A percentile compares a stretch with the other conserved stretches of the same genome.
Conservation (phyloP, 2,888 invertebrate species). For the Melikaiella ostensackeni region DNA sequence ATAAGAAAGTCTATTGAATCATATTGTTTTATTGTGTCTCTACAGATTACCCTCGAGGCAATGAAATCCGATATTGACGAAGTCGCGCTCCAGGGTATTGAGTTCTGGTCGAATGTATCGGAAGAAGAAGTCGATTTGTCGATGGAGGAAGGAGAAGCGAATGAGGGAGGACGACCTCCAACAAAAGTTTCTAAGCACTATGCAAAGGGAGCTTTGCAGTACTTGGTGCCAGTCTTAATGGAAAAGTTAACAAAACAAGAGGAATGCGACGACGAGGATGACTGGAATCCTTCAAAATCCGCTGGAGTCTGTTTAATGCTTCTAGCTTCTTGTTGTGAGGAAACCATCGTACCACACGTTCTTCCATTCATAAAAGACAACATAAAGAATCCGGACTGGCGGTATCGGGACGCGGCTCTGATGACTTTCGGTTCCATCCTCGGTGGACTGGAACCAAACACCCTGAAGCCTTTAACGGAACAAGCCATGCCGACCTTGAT, state of each 20-base stretch:
- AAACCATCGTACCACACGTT: conserved; percentile 96
- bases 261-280: conserved; percentile 98
- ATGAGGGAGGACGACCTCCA: conserved; percentile 95
- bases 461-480: conserved; percentile 95
- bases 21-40: conserved; percentile 41
- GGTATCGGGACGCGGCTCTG: conserved; percentile 95
- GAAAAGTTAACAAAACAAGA: conserved; percentile 97
- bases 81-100: conserved; percentile 98
- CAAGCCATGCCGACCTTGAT: conserved; percentile 98
- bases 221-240: conserved; percentile 95
- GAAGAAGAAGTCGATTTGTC: conserved; percentile 99
- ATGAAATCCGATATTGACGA: conserved; percentile 99
- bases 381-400: conserved; percentile 95
- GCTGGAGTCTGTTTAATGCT: conserved; percentile 99
- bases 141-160: conserved; percentile 96
- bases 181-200: conserved; percentile 95
- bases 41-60: conserved; percentile 95
- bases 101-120: conserved; percentile 99
- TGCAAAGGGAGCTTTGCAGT: conserved; percentile 98
- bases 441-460: conserved; percentile 92
- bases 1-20: neutral
- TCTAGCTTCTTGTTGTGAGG: conserved; percentile 97
- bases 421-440: conserved; percentile 98
- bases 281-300: conserved; percentile 99
- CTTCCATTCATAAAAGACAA: conserved; percentile 97